These are phyloP conservation scores for Menura novaehollandiae DNA, from an alignment of 2,113 vertebrate genomes.

Conservation along the genomic window DNA sequence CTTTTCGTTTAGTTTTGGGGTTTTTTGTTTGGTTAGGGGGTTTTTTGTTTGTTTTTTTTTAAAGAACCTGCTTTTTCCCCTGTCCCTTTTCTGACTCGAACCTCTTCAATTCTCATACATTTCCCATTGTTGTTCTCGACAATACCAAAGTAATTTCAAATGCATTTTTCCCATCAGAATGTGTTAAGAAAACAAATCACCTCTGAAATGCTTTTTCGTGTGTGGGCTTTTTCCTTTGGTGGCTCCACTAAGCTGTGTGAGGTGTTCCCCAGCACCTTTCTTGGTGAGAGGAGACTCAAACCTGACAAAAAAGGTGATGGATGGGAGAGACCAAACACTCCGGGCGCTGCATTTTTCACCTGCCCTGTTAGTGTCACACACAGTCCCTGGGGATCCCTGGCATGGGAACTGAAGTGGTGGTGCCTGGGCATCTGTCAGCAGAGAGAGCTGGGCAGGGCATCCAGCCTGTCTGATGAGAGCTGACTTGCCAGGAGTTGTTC, in stretches of 20 bases:
- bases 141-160: background rate
- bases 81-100: background rate
- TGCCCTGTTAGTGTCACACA: accelerated
- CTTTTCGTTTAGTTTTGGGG: background rate
- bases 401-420: accelerated
- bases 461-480: background rate
- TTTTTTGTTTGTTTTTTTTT: background rate
- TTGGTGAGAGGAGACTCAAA: background rate
- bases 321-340: background rate
- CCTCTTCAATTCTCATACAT: background rate
- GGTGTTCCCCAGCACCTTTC: background rate
- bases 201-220: background rate
- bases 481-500: accelerated
- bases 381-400: background rate
- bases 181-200: background rate
- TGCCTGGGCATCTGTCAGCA: accelerated
- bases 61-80: background rate
- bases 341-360: background rate
- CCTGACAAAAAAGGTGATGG: background rate
- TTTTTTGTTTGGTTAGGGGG: background rate
- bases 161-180: background rate
- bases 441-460: accelerated
- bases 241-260: background rate
- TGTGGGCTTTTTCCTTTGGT: background rate
- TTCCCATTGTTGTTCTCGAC: background rate